These are phyloP conservation scores for Cephus spinipes DNA, from an alignment of 2,888 invertebrate species.

Conservation along the genomic window DNA sequence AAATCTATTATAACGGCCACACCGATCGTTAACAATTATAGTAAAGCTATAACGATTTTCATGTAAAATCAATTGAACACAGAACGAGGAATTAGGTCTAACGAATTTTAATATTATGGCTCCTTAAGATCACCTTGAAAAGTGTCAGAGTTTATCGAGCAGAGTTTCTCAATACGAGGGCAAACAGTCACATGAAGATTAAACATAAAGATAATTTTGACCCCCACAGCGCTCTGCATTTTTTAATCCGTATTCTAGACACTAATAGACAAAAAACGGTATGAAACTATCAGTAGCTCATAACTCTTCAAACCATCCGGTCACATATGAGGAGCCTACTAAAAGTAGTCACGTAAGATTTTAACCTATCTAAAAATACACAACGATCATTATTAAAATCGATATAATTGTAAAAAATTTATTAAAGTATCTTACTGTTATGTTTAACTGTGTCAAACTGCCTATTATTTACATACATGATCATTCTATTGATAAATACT, in stretches of 20 bases:
- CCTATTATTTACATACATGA: not conserved
- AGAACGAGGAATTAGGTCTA: not conserved
- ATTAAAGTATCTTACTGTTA: not conserved
- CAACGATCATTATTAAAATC: not conserved
- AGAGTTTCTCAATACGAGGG: slow-evolving; percentile 21
- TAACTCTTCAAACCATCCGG: not conserved
- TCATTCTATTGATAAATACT: not conserved
- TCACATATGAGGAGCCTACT: not conserved
- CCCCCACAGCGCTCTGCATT: not conserved
- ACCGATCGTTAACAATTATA: no score
- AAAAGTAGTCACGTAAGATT: not conserved
- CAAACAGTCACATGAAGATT: not conserved
- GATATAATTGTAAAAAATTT: not conserved
- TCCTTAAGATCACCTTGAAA: not conserved
- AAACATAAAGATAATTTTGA: slow-evolving; percentile 8
- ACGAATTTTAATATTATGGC: not conserved
- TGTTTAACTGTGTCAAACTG: not conserved
- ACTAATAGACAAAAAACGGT: not conserved
- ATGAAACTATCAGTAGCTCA: not conserved
- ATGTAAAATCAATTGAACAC: not conserved
- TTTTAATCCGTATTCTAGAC: not conserved
- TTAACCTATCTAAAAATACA: not conserved
- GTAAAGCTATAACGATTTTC: not conserved
- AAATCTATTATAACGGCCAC: no score
- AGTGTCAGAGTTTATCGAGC: slow-evolving; percentile 28